Evolutionary conservation across 2,888 invertebrate genomes (phyloP), one percentile per base, ranked within the genome.

Genomic region (Seladonia tumulorum): DNA sequence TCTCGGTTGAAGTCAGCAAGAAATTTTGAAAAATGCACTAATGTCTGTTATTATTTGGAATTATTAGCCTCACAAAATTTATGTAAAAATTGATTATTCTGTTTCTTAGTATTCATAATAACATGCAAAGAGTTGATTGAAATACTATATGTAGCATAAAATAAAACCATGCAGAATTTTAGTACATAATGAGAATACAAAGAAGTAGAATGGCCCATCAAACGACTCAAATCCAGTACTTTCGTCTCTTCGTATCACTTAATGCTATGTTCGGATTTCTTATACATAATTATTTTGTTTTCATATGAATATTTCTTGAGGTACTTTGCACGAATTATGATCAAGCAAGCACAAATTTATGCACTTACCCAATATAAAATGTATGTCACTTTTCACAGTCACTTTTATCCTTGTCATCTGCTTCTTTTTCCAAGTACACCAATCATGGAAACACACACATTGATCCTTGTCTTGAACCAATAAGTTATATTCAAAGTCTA

Each of bases 181-280:
- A 25, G n/a, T 60, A 77, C 78, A 72, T 81, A 74, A 79, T 72
- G 53, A 57, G 16, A 86, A 84, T 73, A 77, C 35, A 76, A 71
- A 57, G 74, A 81, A 83, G 78, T 49, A 76, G 66, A 81, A 85
- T 60, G 80, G 84, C 89, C 91, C 90, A 89, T 89, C 88, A 88
- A 90, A 91, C 89, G 89, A 90, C 88, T 88, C 86, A 66, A 83
- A 86, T 81, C 18, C 70, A 76, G 39, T 57, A 72, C 74, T 74
- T 81, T 71, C 76, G 71, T 87, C 49, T 68, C 63, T 81, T 79
- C 42, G 8, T 45, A 73, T 53, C n/a, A 57, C 71, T 84, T 85
- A 68, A 82, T 49, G 47, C 68, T 74, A 66, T 49, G 35, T 68
- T 81, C 71, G 70, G 66, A 71, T 73, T 45, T 82, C 18, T 53